Conservation (phyloP, 2,113 vertebrate species). For the Oenanthe oenanthe region DNA sequence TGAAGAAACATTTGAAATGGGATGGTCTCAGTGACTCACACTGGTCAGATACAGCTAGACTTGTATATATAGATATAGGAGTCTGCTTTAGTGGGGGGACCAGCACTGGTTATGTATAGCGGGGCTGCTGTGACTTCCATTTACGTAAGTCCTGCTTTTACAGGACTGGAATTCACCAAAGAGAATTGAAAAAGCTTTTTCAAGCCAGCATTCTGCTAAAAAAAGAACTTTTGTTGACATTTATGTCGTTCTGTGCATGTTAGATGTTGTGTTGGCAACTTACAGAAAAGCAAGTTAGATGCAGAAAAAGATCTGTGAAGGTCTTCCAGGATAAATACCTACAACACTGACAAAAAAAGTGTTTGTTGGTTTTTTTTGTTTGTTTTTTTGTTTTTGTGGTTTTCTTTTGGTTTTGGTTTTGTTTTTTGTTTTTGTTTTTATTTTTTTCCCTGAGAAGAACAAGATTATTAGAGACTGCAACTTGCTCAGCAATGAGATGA, state of each 20-base stretch:
- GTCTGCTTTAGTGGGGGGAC: not conserved
- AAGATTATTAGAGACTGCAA: not conserved
- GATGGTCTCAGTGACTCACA: not conserved
- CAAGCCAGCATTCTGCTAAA: not conserved
- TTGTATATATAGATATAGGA: not conserved
- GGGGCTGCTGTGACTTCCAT: not conserved
- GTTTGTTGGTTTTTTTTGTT: no score
- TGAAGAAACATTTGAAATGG: not conserved
- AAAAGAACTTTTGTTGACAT: not conserved
- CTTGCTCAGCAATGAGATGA: not conserved
- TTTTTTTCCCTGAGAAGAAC: not conserved
- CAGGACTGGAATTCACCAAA: not conserved
- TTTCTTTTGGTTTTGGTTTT: not conserved
- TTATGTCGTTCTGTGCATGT: accelerated
- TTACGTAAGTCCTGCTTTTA: not conserved
- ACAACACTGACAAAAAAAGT: not conserved
- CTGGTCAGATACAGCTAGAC: not conserved
- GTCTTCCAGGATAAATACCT: not conserved
- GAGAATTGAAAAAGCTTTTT: not conserved
- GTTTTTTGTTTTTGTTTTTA: not conserved
- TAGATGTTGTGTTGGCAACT: not conserved
- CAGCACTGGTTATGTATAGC: not conserved
- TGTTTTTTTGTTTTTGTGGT: not conserved
- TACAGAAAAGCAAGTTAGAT: not conserved
- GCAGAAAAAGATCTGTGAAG: not conserved